A percentile compares a stretch with the other conserved stretches of the same genome.
Evolutionary conservation across 2,888 invertebrate genomes (phyloP).

Genomic region (Meloe dianella): DNA sequence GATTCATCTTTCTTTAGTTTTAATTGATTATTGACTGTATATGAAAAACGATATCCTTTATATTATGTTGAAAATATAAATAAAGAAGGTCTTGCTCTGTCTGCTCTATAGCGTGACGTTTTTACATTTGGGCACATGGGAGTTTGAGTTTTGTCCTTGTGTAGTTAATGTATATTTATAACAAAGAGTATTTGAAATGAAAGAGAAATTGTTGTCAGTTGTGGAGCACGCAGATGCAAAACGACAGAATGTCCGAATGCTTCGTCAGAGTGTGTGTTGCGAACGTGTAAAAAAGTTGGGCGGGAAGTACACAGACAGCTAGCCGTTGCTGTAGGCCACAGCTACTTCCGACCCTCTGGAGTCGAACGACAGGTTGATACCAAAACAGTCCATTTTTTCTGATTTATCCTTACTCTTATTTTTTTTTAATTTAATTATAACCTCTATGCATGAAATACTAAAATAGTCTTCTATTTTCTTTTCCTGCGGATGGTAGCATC

Average conservation of each 20-base stretch:
- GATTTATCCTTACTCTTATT: constrained; percentile 18
- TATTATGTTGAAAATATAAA: constrained; percentile 22
- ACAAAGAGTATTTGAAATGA: background rate
- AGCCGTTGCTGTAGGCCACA: constrained; percentile 74
- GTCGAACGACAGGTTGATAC: constrained; percentile 58
- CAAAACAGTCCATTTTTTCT: constrained; percentile 44
- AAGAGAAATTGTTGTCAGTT: constrained; percentile 16
- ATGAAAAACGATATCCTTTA: constrained; percentile 25
- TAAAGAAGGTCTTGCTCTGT: constrained; percentile 28
- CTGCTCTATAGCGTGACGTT: constrained; percentile 22
- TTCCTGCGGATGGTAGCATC: constrained; percentile 53
- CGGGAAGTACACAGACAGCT: constrained; percentile 66
- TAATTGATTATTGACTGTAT: constrained; percentile 11
- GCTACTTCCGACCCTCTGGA: constrained; percentile 59
- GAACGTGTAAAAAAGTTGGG: constrained; percentile 47
- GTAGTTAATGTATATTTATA: background rate
- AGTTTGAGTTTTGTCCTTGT: background rate
- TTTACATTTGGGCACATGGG: background rate
- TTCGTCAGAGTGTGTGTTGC: constrained; percentile 40
- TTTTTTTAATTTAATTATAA: constrained; percentile 11
- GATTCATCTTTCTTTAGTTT: constrained; percentile 24
- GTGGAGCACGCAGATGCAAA: constrained; percentile 32
- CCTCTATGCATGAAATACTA: constrained; percentile 39
- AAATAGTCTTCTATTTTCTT: constrained; percentile 42
- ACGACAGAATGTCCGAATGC: constrained; percentile 36